These are phyloP conservation scores for Trachurus trachurus DNA, from an alignment of 2,797 vertebrate genomes.

Conservation along the genomic window DNA sequence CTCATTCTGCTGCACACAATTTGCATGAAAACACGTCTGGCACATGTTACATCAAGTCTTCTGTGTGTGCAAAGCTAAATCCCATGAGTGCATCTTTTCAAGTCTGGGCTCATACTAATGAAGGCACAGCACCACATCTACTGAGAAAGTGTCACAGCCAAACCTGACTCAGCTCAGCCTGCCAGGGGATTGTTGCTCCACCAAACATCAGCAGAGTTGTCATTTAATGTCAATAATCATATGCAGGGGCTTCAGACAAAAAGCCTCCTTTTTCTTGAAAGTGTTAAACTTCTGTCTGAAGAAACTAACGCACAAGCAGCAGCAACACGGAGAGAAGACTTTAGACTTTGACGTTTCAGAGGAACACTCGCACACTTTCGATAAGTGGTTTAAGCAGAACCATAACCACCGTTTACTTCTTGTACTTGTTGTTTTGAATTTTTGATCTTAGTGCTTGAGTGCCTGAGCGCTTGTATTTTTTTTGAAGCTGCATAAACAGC, in stretches of 20 bases:
- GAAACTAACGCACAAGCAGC: not conserved
- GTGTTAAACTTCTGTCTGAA: not conserved
- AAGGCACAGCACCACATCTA: not conserved
- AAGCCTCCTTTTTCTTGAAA: not conserved
- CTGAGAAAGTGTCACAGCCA: not conserved
- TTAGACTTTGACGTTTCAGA: not conserved
- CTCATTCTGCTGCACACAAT: no score
- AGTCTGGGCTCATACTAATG: not conserved
- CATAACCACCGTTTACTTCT: not conserved
- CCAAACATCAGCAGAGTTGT: not conserved
- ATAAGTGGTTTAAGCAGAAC: not conserved
- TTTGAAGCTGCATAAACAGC: not conserved
- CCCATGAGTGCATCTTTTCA: not conserved
- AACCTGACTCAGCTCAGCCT: not conserved
- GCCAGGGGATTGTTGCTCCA: not conserved
- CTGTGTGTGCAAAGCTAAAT: not conserved
- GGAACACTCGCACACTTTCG: not conserved
- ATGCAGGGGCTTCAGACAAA: not conserved
- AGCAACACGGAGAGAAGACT: not conserved
- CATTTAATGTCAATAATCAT: not conserved
- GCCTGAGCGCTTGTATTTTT: not conserved
- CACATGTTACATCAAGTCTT: not conserved
- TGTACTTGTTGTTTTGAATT: not conserved
- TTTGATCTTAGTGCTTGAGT: not conserved
- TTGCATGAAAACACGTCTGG: not conserved